These are phyloP conservation scores for Sclerurus mexicanus DNA, from an alignment of 2,113 vertebrate species.

Conservation along the genomic window DNA sequence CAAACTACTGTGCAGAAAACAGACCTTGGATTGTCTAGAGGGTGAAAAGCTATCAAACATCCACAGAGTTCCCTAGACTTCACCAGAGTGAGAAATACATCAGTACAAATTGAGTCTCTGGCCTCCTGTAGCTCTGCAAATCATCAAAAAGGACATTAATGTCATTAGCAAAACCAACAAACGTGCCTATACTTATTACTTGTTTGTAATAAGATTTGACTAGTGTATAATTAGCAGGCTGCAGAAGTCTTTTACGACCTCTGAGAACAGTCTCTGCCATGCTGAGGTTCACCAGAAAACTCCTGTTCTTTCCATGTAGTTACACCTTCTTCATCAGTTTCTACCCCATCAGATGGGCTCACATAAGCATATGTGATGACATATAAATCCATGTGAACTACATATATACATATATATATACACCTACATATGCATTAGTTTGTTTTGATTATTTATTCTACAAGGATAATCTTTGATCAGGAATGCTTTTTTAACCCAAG, in stretches of 20 bases:
- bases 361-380: not conserved
- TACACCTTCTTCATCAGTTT: not conserved
- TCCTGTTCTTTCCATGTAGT: not conserved
- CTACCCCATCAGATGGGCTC: not conserved
- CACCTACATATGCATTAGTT: not conserved
- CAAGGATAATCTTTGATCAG: not conserved
- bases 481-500: not conserved
- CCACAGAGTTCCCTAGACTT: not conserved
- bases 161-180: slow-evolving; percentile 54
- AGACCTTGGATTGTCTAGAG: slow-evolving; percentile 28
- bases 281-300: not conserved
- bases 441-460: slow-evolving; percentile 30
- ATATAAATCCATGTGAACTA: not conserved
- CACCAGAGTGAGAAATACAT: not conserved
- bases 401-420: not conserved
- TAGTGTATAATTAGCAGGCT: slow-evolving; percentile 42
- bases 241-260: not conserved
- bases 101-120: slow-evolving; percentile 22
- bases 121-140: slow-evolving; percentile 47
- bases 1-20: not conserved
- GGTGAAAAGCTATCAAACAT: not conserved
- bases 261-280: not conserved
- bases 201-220: slow-evolving; percentile 59
- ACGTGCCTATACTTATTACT: slow-evolving; percentile 52
- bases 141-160: slow-evolving; percentile 54